Base-by-base conservation (phyloP, 2,113 vertebrate species). In the Calonectris borealis region DNA sequence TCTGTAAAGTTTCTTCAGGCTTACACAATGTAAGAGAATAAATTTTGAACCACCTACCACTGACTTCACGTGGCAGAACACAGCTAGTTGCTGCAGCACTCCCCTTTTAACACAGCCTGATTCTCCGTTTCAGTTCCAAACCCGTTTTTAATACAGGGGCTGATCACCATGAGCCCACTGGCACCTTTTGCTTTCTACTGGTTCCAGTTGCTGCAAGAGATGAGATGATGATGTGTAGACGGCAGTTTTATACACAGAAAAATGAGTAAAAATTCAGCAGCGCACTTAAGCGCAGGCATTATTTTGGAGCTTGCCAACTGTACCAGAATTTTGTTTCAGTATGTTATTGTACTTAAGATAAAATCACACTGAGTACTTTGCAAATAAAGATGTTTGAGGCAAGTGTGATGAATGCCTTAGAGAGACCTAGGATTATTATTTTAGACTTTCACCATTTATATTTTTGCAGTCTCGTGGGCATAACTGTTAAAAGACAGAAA, bases 381-480 rank as follows among this genome's bases (percentile, higher is more conserved):
- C 6, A 2, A 90, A 64, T 60, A 31, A 86, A 73, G 40, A n/a
- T 2, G 0, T 12, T 60, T 44, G 83, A 79, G 57, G 82, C 69
- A 76, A 95, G 57, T 78, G 57, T 61, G 90, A 77, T 64, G 60
- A 95, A 77, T 31, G 60, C 88, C 57, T 86, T 44, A 55, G 13
- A 75, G 83, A 83, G 46, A 79, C 6, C 51, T 57, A 83, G 51
- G 32, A 77, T 72, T 52, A 55, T 36, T 51, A 44, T 12, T n/a
- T 91, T 26, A 85, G 62, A 73, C 60, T 49, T 69, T 44, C 71
- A 57, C n/a, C 60, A 44, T 61, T 91, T 90, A 36, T 71, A 84
- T 58, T 89, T 95, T 91, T 87, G 83, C 77, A 94, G 92, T 91
- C 91, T 64, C 57, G 6, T 36, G 44, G 68, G 38, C 65, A 18